These are phyloP conservation scores for Plestiodon gilberti DNA, from an alignment of 2,113 vertebrate species.

Conservation along the genomic window DNA sequence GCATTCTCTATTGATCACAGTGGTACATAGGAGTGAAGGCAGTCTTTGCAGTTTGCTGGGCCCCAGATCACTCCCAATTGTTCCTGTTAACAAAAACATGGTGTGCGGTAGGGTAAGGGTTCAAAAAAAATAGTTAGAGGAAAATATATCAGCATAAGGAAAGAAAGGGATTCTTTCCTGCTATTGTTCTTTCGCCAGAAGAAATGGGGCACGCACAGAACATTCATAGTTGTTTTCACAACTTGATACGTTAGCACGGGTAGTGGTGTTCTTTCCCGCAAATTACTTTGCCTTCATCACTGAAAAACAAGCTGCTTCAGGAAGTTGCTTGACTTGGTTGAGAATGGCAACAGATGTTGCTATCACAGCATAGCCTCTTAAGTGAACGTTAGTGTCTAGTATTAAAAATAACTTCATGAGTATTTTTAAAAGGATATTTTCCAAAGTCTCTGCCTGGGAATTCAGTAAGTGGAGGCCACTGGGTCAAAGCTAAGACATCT, in stretches of 20 bases:
- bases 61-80: not conserved
- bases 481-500: not conserved
- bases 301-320: slow-evolving; percentile 13
- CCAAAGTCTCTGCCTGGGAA: not conserved
- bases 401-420: not conserved
- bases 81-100: not conserved
- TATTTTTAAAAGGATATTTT: not conserved
- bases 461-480: not conserved
- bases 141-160: not conserved
- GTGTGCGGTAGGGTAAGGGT: too few species aligned
- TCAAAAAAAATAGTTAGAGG: too few species aligned
- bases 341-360: slow-evolving; percentile 39
- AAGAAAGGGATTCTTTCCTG: not conserved
- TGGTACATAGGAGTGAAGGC: not conserved
- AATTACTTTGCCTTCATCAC: slow-evolving; percentile 44
- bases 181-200: not conserved
- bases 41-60: not conserved
- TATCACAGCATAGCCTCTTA: not conserved
- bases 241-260: slow-evolving; percentile 31
- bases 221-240: slow-evolving; percentile 56
- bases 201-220: not conserved
- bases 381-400: not conserved
- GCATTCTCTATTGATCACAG: not conserved
- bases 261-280: not conserved
- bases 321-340: slow-evolving; percentile 28